Base-by-base conservation (phyloP, 2,113 vertebrate genomes). In the Urocynchramus pylzowi region DNA sequence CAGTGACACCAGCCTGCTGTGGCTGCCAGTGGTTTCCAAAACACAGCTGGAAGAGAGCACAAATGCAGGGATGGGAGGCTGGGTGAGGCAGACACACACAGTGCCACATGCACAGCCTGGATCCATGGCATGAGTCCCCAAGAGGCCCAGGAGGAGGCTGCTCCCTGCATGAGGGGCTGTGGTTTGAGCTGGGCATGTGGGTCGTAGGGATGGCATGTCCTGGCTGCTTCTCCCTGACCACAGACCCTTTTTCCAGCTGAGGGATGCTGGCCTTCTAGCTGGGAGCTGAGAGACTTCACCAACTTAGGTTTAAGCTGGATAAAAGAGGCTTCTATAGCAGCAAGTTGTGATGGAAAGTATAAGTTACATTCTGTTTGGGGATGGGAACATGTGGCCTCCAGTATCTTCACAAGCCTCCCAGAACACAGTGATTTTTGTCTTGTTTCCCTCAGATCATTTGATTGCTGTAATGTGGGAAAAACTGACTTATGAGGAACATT, bases 241-340 rank as follows among this genome's bases (percentile, higher is more conserved):
- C 59, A 39, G n/a, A 39, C 63, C 87, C 90, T 74, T 71, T 65
- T 37, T 42, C 64, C 68, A 42, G 73, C 31, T 16, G 39, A 31
- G 64, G 56, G 88, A 49, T 70, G 71, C 39, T 87, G 85, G 47
- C 31, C 79, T 68, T 22, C 52, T 42, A 11, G 8, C 0, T 70
- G 56, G 54, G 64, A 74, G 45, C 57, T 63, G 70, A 54, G 44
- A 68, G 4, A 26, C 24, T 79, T 49, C 33, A 57, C n/a, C 42
- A 39, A 2, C 4, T 87, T 53, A 3, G 7, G 47, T 30, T 82
- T 79, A 45, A 76, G 15, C 57, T 73, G 61, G 67, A 53, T 85
- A 67, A 94, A 95, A 90, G 77, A 70, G 63, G 87, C 45, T 87
- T 95, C 87, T 67, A 26, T 54, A 61, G 70, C 53, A 90, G 71